Conservation (phyloP, 1,140 invertebrate genomes). For the Pogonomyrmex barbatus region DNA sequence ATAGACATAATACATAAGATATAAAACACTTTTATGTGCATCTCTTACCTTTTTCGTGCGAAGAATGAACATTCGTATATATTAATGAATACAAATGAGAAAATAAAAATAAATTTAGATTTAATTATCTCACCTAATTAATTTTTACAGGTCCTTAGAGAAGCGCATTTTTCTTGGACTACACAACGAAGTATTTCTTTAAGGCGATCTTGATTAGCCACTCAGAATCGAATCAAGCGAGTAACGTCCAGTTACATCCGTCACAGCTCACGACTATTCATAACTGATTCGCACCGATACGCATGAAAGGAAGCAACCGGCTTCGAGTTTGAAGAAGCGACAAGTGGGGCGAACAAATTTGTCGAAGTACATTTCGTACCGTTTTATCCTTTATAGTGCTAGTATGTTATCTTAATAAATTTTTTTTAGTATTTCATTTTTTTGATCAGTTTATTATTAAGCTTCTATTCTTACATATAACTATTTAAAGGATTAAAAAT, state of each 20-base stretch:
- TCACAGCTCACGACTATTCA: background rate
- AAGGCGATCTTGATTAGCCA: background rate
- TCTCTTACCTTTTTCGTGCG: background rate
- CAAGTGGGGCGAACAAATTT: conserved; percentile 6
- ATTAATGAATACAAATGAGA: conserved; percentile 3
- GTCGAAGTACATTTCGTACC: background rate
- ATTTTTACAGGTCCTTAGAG: background rate
- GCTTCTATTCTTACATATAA: background rate
- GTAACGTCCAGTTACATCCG: background rate
- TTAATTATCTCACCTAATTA: conserved; percentile 6
- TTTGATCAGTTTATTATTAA: background rate
- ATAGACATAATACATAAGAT: background rate
- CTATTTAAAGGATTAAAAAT: no score
- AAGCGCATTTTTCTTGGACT: background rate
- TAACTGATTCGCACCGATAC: conserved; percentile 15
- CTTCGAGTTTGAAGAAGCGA: background rate
- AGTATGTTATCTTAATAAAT: background rate
- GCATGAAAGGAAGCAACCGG: background rate
- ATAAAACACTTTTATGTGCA: background rate
- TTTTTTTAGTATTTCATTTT: background rate
- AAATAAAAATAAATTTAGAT: conserved; percentile 16
- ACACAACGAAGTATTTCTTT: background rate
- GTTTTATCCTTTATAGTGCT: background rate
- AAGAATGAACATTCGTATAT: background rate
- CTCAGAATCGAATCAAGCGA: background rate